Percentiles rank a stretch among this genome's conserved stretches.
Conservation (phyloP, 53 echinoderm and acorn worm species). For the Pentamera pediparva region DNA sequence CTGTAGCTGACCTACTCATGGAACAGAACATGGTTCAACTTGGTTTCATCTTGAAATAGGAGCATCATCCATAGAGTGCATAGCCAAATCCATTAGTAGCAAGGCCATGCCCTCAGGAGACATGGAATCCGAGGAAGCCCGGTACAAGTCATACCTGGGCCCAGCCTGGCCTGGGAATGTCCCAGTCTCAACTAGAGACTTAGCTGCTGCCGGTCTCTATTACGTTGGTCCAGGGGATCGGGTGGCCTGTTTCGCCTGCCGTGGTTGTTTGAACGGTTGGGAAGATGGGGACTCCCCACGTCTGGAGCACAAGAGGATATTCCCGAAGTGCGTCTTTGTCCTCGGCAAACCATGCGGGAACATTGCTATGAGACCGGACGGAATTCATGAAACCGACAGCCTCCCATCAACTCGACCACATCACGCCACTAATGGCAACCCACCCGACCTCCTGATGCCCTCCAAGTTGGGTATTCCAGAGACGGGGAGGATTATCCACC, state of each 20-base stretch:
- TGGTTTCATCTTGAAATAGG: too few relatives aligned
- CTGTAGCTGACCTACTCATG: too few relatives aligned
- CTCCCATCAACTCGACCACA: conserved; percentile 1
- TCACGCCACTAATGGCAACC: not conserved
- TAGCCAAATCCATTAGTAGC: too few relatives aligned
- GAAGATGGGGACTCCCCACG: conserved; percentile 9
- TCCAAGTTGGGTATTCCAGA: conserved; percentile 17
- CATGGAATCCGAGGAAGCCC: conserved; percentile 12
- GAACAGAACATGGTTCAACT: too few relatives aligned
- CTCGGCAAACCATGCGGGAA: not conserved
- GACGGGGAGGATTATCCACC: conserved; percentile 16
- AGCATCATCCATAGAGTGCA: too few relatives aligned
- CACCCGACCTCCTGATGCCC: not conserved
- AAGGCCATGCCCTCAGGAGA: too few relatives aligned
- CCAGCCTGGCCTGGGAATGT: not conserved
- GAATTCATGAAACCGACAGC: conserved; percentile 2
- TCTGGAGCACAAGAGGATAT: conserved; percentile 1
- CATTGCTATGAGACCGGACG: not conserved
- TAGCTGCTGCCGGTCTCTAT: conserved; percentile 24
- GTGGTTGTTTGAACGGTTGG: conserved; percentile 11
- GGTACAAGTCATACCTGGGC: not conserved
- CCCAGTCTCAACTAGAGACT: conserved; percentile 3
- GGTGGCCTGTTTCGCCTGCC: conserved; percentile 20
- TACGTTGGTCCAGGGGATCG: conserved; percentile 13
- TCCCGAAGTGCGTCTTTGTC: conserved; percentile 15